Base-by-base conservation (phyloP, 2,113 vertebrate genomes). In the Megalops atlanticus region DNA sequence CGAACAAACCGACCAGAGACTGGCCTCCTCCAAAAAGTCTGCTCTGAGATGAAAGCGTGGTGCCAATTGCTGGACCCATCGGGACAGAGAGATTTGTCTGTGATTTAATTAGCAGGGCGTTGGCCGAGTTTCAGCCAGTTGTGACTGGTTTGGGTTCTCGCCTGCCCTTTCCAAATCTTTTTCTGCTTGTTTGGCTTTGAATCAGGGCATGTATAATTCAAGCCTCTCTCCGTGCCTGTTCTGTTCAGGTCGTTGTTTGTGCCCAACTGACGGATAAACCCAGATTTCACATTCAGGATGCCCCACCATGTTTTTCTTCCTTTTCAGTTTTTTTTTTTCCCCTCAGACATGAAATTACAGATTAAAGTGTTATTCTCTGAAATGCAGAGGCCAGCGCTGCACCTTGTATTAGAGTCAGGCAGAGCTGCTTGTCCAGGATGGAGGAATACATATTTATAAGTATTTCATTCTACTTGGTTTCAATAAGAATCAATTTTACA, bases 121-220 rank as follows among this genome's bases (percentile, higher is more conserved):
- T 90, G 90, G 89, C 89, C 89, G 91, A 92, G 92, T 91, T 88
- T 89, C 84, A 85, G 83, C 83, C 84, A 84, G 91, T 92, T 92
- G 93, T 93, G 92, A 92, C 84, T 83, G 86, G 52, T 84, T 83
- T 75, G 85, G 80, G 86, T 87, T 92, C 87, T 85, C 85, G 87
- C n/a, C 87, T 93, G 92, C 93, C 93, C 93, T 94, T 94, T 94
- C 85, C 40, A 72, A 85, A 84, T 88, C 91, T 31, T 47, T 91
- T 92, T 92, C 87, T 91, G 89, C 90, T 89, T 90, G 85, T 93
- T 92, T 91, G 87, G 89, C 87, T 92, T 92, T 93, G 89, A 91
- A 12, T 92, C 88, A 87, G 89, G 90, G 93, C 90, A 93, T 93
- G 92, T 92, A 91, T 94, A 92, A 92, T 93, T 93, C 92, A 92